phyloP scores from a whole-genome alignment of 2,113 vertebrate genomes.

The Cnemophilus loriae region DNA sequence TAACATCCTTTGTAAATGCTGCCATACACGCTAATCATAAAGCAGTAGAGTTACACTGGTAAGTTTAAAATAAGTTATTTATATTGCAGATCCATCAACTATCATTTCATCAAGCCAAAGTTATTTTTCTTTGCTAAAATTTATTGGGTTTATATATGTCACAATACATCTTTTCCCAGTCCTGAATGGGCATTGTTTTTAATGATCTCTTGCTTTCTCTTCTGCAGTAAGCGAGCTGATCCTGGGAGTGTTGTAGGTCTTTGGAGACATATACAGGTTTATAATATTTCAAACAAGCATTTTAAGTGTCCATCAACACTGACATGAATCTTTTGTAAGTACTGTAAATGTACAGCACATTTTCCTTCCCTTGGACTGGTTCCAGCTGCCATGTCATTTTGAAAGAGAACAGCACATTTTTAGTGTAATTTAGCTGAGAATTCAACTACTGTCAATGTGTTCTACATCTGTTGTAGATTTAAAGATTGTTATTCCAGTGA shows the following conservation, averaged over 20 bases:
- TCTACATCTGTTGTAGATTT: constrained; percentile 51
- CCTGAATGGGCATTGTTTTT: neutral
- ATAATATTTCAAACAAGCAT: constrained; percentile 24
- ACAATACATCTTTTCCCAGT: neutral
- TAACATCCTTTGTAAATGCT: constrained; percentile 47
- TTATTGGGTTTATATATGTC: neutral
- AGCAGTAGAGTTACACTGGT: constrained; percentile 14
- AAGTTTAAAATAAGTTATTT: constrained; percentile 6
- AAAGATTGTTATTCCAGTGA: constrained; percentile 55
- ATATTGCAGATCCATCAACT: neutral
- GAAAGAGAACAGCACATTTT: constrained; percentile 49
- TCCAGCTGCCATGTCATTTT: constrained; percentile 54
- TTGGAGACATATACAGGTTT: neutral
- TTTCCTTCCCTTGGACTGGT: constrained; percentile 63
- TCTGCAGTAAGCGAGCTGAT: constrained; percentile 12
- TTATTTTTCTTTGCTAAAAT: neutral
- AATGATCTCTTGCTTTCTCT: constrained; percentile 10
- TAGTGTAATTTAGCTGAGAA: constrained; percentile 46
- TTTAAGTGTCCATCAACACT: constrained; percentile 39
- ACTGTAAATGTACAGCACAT: constrained; percentile 47
- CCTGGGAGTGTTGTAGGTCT: constrained; percentile 1
- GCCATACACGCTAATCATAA: constrained; percentile 36
- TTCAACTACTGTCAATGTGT: constrained; percentile 29
- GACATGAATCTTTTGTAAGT: constrained; percentile 63
- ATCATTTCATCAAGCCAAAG: neutral